Evolutionary conservation across 2,113 vertebrate genomes (phyloP), one percentile per base, ranked within the genome.

Genomic region (Buteo buteo): DNA sequence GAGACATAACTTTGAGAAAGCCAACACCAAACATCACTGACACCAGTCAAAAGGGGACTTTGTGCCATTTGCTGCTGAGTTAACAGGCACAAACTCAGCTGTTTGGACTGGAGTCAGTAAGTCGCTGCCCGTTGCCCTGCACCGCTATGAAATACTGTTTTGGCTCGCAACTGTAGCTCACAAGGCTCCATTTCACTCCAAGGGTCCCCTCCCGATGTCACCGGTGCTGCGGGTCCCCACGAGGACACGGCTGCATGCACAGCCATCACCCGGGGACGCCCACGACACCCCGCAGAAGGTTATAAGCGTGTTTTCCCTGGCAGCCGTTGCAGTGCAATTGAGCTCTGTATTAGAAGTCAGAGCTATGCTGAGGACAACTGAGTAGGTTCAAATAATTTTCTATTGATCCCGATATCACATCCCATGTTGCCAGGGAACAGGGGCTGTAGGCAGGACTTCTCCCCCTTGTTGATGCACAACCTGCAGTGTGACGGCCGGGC

Each of bases 181-280:
- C 57, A 20, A 32, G 40, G 58, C 69, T 87, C 40, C 50, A 11
- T 18, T 26, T 54, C 86, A 55, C 24, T 36, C 64, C 4, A 0
- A 22, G 86, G 57, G n/a, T 44, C 34, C 50, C 59, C 66, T 64
- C 61, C 72, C 47, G 45, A 57, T 31, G 80, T 28, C 83, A 90
- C 3, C 2, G 0, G 72, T 2, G 2, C 31, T 1, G 2, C 9
- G 4, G 15, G 13, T 55, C 57, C 64, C 57, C n/a, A 7, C 0
- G 3, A 20, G 36, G 42, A 70, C 13, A 0, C 3, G n/a, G 42
- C 24, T 36, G n/a, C 20, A 20, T 0, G 2, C 50, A 10, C 8
- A 3, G 77, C 65, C 6, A 7, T 40, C 54, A 5, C 45, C 21
- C 15, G 3, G 69, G 61, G 70, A 16, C 20, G 47, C n/a, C 55